Percentiles rank a stretch among this genome's conserved stretches.
Evolutionary conservation across 2,888 invertebrate genomes (phyloP).

Genomic region (Pandemis cinnamomeana): DNA sequence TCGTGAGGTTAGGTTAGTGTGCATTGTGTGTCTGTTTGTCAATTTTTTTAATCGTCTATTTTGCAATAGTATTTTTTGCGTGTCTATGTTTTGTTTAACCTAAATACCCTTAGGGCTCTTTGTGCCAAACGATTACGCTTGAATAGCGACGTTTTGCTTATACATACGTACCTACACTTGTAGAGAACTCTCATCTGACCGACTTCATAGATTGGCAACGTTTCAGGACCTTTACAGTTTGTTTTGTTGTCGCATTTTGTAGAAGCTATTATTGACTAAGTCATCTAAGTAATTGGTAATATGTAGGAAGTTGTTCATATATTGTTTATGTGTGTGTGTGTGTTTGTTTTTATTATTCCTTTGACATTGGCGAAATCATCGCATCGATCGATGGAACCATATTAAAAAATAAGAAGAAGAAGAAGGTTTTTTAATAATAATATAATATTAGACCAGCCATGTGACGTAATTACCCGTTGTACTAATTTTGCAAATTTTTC

Average conservation of each 20-base stretch:
- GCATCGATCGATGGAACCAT: too few relatives aligned
- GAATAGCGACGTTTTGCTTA: constrained; percentile 13
- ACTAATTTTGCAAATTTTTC: too few relatives aligned
- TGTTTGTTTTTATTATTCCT: too few relatives aligned
- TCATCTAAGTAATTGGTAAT: neutral
- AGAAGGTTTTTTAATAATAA: too few relatives aligned
- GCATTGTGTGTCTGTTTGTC: too few relatives aligned
- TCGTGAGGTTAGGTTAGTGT: too few relatives aligned
- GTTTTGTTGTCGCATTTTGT: constrained; percentile 36
- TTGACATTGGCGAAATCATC: too few relatives aligned
- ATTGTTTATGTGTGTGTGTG: too few relatives aligned
- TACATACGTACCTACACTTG: constrained; percentile 9
- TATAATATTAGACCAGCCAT: too few relatives aligned
- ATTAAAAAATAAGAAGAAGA: too few relatives aligned
- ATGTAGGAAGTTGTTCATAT: too few relatives aligned
- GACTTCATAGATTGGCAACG: constrained; percentile 72
- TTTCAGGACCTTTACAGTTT: constrained; percentile 62
- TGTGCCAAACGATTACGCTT: neutral
- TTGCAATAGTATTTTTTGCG: neutral
- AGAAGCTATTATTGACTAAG: neutral
- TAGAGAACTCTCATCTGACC: constrained; percentile 59
- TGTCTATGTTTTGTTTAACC: neutral
- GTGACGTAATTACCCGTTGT: too few relatives aligned
- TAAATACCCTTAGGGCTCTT: neutral
- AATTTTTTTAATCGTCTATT: neutral